Evolutionary conservation across 2,888 invertebrate species (phyloP), one percentile per base, ranked within the genome.

Genomic region (Eretmocerus hayati): DNA sequence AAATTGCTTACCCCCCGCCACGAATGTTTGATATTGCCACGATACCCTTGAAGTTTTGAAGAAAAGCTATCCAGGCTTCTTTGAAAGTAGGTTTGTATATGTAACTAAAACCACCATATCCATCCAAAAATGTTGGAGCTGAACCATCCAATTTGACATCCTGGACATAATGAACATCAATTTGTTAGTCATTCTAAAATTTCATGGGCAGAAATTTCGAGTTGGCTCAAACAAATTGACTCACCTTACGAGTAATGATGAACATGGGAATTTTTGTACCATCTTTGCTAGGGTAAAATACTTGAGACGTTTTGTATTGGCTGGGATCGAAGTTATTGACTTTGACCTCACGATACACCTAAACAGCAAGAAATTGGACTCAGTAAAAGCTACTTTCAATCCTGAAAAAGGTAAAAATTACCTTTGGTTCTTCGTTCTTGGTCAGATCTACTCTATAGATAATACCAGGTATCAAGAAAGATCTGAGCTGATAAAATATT

Each of bases 101-200:
- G 58, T 92, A 83, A 75, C 93, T 95, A 73, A 99, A 99, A 1
- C 97, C 97, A 45, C 97, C 97, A 72, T 97, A 97, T 15, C 95
- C 97, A 72, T 96, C 96, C 30, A 99, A 74, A 38, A 95, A 75
- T 54, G 90, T 87, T 0, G 95, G 91, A 64, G 81, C 81, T n/a
- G 78, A 75, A 4, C 87, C 83, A 71, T 89, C 81, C 54, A 73
- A 72, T 5, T 76, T 71, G 13, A 86, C 62, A 50, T 77, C 79
- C 87, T 87, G 66, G 5, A 65, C 60, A n/a, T n/a, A n/a, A n/a
- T n/a, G 58, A 56, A 46, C 11, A 30, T 40, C 33, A 30, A 30
- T 35, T 26, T 39, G 2, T 46, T 21, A 8, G 18, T 20, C 9
- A 23, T 9, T 11, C n/a, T n/a, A n/a, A n/a, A n/a, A n/a, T n/a